Base-by-base conservation (phyloP, 1,140 invertebrate species). In the Cherax quadricarinatus region DNA sequence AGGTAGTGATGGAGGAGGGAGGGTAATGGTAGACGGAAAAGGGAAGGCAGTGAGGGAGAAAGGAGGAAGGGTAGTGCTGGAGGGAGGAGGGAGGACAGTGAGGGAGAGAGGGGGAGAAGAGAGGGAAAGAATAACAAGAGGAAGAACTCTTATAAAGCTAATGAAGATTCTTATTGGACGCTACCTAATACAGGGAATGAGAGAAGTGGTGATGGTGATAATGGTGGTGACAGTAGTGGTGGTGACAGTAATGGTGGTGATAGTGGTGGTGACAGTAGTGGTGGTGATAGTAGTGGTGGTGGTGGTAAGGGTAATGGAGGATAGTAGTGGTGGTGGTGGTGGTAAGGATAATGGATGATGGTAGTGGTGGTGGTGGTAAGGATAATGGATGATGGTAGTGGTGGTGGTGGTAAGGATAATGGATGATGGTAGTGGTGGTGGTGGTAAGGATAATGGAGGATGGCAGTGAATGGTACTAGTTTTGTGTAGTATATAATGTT, bases 181-280 rank as follows among this genome's bases (percentile, higher is more conserved):
- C 66, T 70, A n/a, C 14, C 66, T n/a, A 70, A 1, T n/a, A n/a
- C 66, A 81, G 79, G 41, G 41, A 16, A 48, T 24, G 79, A 48
- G 79, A 3, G 79, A 81, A 81, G 79, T 24, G 79, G 79, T 81
- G 79, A 70, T 70, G 66, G 66, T 70, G 79, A 81, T 16, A 81
- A 3, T 24, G 79, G 79, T 81, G 79, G 41, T 24, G 1, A 41
- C 6, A 18, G 53, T 62, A 51, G 53, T n/a, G 16, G 53, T 62
- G 60, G 21, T 57, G 51, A 10, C 3, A n/a, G 82, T 24, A 80
- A 24, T 57, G 83, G 30, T 85, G 83, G 83, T 24, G n/a, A 16
- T 24, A 48, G 75, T 24, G 21, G 75, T 79, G 75, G 75, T 79
- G 75, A 41, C 30, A 41, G 53, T 57, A 3, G 7, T 57, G 53